phyloP scores from a whole-genome alignment of 2,113 vertebrate species.

The Smithornis capensis region DNA sequence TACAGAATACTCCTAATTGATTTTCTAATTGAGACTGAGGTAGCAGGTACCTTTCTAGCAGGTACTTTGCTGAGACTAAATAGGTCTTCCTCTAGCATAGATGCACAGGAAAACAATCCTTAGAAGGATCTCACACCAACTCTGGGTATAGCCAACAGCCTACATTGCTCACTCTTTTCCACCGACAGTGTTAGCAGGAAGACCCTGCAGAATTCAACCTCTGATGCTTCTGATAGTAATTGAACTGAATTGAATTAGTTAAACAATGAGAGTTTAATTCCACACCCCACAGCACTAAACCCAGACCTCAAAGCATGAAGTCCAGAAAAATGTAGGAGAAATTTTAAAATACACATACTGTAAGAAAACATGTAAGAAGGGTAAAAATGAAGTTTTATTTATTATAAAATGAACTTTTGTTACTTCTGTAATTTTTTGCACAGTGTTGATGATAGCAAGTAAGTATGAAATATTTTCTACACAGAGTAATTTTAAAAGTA shows the following conservation, averaged over 20 bases:
- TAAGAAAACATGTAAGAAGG: not conserved
- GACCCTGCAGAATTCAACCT: not conserved
- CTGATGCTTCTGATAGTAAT: not conserved
- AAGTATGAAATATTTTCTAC: not conserved
- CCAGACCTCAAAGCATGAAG: not conserved
- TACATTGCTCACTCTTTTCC: not conserved
- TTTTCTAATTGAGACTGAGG: not conserved
- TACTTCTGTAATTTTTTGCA: not conserved
- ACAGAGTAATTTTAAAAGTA: not conserved
- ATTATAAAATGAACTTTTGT: no score
- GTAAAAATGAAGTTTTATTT: not conserved
- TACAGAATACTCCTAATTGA: not conserved
- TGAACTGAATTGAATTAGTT: not conserved
- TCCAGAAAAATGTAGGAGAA: not conserved
- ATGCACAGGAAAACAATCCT: not conserved
- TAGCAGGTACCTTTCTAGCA: not conserved
- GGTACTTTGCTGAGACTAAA: not conserved
- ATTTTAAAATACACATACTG: not conserved
- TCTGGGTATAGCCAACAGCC: not conserved
- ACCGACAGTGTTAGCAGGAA: not conserved
- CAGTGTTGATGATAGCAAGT: not conserved
- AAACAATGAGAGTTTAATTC: not conserved
- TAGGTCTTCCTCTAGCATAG: not conserved
- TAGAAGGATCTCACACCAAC: not conserved
- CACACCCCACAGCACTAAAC: not conserved